These are phyloP conservation scores for Alexandromys fortis DNA, from an alignment of 2,113 vertebrate genomes.

Conservation along the genomic window DNA sequence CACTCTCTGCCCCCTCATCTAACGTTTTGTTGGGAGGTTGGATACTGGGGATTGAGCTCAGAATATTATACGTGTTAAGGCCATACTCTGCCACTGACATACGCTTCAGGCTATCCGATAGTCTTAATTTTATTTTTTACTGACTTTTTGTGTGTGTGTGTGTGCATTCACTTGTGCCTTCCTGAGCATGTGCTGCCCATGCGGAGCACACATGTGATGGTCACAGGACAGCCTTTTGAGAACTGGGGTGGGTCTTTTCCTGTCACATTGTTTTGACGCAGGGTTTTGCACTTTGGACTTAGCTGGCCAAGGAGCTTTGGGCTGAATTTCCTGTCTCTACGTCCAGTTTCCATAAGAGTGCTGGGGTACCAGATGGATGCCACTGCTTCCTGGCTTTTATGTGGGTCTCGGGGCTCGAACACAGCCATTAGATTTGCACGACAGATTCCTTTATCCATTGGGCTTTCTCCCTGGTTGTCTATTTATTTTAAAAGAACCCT, in stretches of 20 bases:
- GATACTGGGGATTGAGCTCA: too few relatives aligned
- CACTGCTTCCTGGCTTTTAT: background rate
- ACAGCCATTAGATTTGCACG: background rate
- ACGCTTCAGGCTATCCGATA: background rate
- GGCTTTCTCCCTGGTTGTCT: background rate
- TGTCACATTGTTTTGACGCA: background rate
- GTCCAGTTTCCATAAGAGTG: background rate
- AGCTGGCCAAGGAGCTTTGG: background rate
- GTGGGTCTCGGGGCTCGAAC: background rate
- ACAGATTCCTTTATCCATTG: too few relatives aligned
- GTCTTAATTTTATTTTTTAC: background rate
- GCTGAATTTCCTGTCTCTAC: background rate
- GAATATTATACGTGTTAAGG: background rate
- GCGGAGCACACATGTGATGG: background rate
- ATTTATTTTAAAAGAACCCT: background rate
- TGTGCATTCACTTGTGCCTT: background rate
- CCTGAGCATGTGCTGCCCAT: background rate
- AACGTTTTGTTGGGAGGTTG: background rate
- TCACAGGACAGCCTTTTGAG: background rate
- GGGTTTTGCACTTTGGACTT: background rate
- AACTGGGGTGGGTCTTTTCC: too few relatives aligned
- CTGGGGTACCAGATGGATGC: background rate
- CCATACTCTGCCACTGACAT: background rate
- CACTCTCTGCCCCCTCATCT: background rate
- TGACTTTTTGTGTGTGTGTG: background rate